Base-by-base conservation (phyloP, 1,140 invertebrate species). In the Cylas formicarius region DNA sequence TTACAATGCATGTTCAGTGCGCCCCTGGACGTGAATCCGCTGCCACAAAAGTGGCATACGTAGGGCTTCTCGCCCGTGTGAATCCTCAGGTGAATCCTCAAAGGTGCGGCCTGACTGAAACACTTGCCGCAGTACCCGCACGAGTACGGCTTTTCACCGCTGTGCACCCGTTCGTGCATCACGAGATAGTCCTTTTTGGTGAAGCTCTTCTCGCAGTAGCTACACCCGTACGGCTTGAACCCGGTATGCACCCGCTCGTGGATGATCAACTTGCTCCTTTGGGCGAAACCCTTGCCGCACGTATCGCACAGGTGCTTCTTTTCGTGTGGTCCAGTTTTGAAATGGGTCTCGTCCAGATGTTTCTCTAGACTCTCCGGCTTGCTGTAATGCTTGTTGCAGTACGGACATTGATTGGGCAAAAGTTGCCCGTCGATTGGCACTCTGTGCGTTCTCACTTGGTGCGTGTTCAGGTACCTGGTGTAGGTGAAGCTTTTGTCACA, bases 171-270 rank as follows among this genome's bases (percentile, higher is more conserved):
- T 53, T 74, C 72, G 56, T 75, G 73, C 70, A 74, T 72, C 1
- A 72, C 57, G 20, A 76, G 50, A 68, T 74, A 73, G 1, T 72
- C 72, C 44, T 72, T 70, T 40, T 72, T 74, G 0, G 69, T 65
- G 53, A 62, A 72, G 67, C n/a, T 69, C 50, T 73, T 73, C 29
- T 66, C 68, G 48, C 73, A 75, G n/a, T 72, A 57, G 3, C 62
- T 65, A 50, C 73, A 75, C 13, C 65, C 65, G 52, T 69, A 71
- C 0, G 71, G 70, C 50, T 68, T 67, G 2, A 68, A 57, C 2
- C 71, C 72, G 10, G 65, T 71, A 50, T 78, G 77, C 11, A 74
- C 70, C 62, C 74, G 69, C 63, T 76, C 71, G 52, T 81, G 79
- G 11, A 73, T 68, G 35, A 71, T 72, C 22, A 80, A 61, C 40